Evolutionary conservation across 2,797 vertebrate species (phyloP), one percentile per base, ranked within the genome.

Genomic region (Anas flavirostris): DNA sequence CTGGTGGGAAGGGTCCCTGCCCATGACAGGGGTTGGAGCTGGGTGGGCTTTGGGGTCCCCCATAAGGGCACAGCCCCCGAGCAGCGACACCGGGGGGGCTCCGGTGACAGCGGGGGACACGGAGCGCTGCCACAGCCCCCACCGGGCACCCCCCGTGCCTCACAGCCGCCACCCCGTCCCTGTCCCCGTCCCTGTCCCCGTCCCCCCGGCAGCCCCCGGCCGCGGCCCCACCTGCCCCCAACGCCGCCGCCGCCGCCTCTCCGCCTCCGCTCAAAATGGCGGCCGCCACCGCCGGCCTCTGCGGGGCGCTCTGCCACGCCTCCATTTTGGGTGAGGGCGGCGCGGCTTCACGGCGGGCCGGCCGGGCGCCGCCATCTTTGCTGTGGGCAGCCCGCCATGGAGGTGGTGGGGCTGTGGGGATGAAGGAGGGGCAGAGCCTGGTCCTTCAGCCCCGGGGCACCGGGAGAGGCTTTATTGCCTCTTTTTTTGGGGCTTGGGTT

Each of bases 201-300:
- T 17, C 5, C 58, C 56, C 26, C 56, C 31, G 19, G 56, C n/a
- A 19, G 37, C 5, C 91, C 46, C 72, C 46, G 35, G 22, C 41
- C 82, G 48, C 86, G 8, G 67, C 73, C 83, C 52, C 74, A 91
- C 92, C 88, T 80, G 69, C 33, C n/a, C 33, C 60, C 26, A 6
- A 59, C 55, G 39, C 79, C 70, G 53, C 74, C 60, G 35, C 91
- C 69, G 7, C 63, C 70, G n/a, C 86, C 81, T 82, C 89, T 93
- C 82, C 91, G 88, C 94, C 94, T 91, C 86, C 82, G 88, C 76
- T 77, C 85, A 93, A 89, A 77, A 95, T 91, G 94, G 91, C 91
- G 91, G 81, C 90, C 73, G 50, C 72, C 82, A 17, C 90, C 84
- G 53, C 79, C 90, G 33, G 87, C 93, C 93, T 67, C 93, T 74